A percentile compares a stretch with the other conserved stretches of the same genome.
Conservation (phyloP, 2,113 vertebrate species). For the Thalassarche chlororhynchos region DNA sequence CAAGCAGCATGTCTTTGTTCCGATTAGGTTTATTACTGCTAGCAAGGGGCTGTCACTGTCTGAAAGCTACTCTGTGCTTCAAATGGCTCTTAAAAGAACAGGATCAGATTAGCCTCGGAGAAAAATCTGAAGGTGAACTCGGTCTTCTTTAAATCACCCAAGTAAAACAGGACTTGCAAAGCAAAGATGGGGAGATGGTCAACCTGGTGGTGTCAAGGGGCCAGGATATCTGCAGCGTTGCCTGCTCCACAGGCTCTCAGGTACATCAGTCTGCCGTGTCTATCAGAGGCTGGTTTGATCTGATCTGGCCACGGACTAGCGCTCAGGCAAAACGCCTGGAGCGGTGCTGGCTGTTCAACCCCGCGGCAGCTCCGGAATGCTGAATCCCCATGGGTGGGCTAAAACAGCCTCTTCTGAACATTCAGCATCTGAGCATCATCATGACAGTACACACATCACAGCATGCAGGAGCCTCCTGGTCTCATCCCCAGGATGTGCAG, state of each 20-base stretch:
- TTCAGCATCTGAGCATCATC: neutral
- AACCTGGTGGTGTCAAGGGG: accelerated
- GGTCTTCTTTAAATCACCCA: neutral
- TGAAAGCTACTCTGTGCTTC: neutral
- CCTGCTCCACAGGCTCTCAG: neutral
- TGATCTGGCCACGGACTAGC: accelerated
- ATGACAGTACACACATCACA: accelerated
- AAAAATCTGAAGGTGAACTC: neutral
- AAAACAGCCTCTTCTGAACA: neutral
- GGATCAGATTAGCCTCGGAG: neutral
- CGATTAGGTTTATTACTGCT: neutral
- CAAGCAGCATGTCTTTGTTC: neutral
- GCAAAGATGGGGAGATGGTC: neutral
- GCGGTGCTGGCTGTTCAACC: neutral
- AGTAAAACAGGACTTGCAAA: neutral
- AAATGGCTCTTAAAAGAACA: neutral
- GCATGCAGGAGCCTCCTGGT: neutral
- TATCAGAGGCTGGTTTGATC: neutral
- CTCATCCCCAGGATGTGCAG: neutral
- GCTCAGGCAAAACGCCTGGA: accelerated
- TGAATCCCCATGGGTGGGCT: neutral
- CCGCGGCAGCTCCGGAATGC: accelerated
- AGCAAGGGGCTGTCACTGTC: neutral
- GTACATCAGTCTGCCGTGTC: neutral
- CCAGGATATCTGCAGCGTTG: neutral